Base-by-base conservation (phyloP, 2,888 invertebrate species). In the Diarsia rubi region DNA sequence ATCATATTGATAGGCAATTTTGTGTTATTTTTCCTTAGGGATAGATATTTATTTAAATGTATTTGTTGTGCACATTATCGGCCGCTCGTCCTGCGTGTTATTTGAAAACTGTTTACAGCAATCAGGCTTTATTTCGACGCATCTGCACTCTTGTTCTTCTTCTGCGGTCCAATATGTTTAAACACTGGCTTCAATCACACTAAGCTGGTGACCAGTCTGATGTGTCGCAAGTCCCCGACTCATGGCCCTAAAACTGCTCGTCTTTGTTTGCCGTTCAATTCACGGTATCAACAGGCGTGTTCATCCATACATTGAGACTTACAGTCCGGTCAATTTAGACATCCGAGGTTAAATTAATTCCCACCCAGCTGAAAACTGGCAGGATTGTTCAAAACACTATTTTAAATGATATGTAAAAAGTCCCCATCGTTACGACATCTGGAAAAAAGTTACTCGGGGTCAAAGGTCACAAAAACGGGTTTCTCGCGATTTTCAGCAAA, bases 1-100 rank as follows among this genome's bases (percentile, higher is more conserved):
- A 72, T 79, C n/a, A 45, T 31, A 31, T 44, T 24, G 81, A 80
- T 80, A 49, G 81, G 14, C 42, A 47, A 52, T 31, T 42, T 49
- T 24, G 52, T 73, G 52, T 31, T 52, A 0, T 52, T 49, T 78
- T 72, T 72, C 49, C 60, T n/a, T 45, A 37, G 45, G 44, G 44
- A 78, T 49, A 27, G 14, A 69, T 68, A 49, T 21, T 24, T 37
- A 37, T 27, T 19, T 12, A n/a, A 27, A 47, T 31, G 2, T 69
- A 57, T 42, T 52, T 6, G 49, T 52, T 6, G 49, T 44, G 31
- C 44, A 19, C 24, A 45, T 16, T 69, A 42, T 3, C 24, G 21
- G 31, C 21, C 14, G 77, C 21, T 31, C 4, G 44, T 42, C 21
- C 16, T 52, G 24, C 37, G 65, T 76, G 14, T 52, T 45, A 24